Evolutionary conservation across 2,888 invertebrate species (phyloP).

Genomic region (Pycnomerus fuliginosus): DNA sequence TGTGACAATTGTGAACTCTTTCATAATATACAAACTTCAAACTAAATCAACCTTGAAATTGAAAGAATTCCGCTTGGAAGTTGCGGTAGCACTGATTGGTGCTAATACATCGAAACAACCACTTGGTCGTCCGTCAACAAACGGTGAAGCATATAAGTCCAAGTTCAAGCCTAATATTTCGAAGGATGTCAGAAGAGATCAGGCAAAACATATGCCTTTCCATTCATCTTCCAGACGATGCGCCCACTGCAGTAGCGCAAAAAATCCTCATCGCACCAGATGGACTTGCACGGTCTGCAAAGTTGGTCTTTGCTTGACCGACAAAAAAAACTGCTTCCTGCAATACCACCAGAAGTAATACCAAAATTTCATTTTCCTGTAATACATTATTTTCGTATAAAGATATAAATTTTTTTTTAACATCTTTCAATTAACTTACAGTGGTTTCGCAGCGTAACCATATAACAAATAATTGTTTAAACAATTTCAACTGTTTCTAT

Average conservation of each 20-base stretch:
- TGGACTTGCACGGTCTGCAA: constrained; percentile 8
- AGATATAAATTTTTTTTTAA: constrained; percentile 1
- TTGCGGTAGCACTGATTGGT: constrained; percentile 20
- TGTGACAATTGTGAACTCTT: constrained; percentile 33
- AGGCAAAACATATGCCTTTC: constrained; percentile 7
- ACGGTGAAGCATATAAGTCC: not conserved
- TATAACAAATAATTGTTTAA: constrained; percentile 1
- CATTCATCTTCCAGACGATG: constrained; percentile 3
- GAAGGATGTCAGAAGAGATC: constrained; percentile 1
- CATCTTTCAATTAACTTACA: not conserved
- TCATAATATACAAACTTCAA: constrained; percentile 20
- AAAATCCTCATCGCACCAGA: constrained; percentile 3
- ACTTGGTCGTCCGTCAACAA: not conserved
- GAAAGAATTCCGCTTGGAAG: constrained; percentile 22
- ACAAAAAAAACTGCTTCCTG: constrained; percentile 5
- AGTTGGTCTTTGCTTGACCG: constrained; percentile 4
- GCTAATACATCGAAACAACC: not conserved
- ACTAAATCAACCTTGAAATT: constrained; percentile 7
- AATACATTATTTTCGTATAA: not conserved
- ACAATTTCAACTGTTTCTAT: not conserved
- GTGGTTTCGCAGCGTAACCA: constrained; percentile 1
- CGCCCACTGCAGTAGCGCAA: constrained; percentile 3
- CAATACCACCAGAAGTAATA: constrained; percentile 1
- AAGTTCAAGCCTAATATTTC: constrained; percentile 1
- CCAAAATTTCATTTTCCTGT: not conserved